These are phyloP conservation scores for Bombus superbus DNA, from an alignment of 1,140 invertebrate species.

Conservation along the genomic window DNA sequence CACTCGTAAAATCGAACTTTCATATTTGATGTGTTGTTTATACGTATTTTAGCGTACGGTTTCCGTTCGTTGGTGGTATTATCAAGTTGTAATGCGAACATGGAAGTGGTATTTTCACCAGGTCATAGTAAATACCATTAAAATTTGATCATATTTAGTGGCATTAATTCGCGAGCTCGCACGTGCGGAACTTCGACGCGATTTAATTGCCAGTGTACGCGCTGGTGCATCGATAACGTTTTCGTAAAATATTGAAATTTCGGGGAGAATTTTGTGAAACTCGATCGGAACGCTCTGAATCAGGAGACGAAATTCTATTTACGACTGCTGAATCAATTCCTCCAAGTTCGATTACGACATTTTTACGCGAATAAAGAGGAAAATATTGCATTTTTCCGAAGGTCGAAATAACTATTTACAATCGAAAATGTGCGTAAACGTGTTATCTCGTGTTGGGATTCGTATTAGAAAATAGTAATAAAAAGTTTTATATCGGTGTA, in stretches of 20 bases:
- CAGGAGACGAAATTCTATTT: not conserved
- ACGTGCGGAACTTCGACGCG: too few relatives aligned
- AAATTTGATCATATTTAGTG: slow-evolving; percentile 4
- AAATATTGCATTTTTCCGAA: not conserved
- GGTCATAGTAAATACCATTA: not conserved
- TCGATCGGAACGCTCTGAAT: not conserved
- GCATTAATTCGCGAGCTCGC: not conserved
- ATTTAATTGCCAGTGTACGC: not conserved
- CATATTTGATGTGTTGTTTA: slow-evolving; percentile 23
- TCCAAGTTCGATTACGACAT: not conserved
- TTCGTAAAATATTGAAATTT: not conserved
- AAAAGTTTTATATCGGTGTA: too few relatives aligned
- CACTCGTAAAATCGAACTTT: not conserved
- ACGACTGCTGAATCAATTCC: not conserved
- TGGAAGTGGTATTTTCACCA: not conserved
- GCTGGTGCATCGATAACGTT: slow-evolving; percentile 3
- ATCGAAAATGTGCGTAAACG: not conserved
- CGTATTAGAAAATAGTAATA: too few relatives aligned
- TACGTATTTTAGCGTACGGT: not conserved
- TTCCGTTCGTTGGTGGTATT: not conserved
- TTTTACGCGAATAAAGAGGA: not conserved
- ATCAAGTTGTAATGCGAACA: not conserved
- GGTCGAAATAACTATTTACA: not conserved
- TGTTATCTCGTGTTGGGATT: not conserved
- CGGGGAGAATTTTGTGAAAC: not conserved